These are phyloP conservation scores for Caerostris darwini DNA, from an alignment of 1,140 invertebrate species.

Conservation along the genomic window DNA sequence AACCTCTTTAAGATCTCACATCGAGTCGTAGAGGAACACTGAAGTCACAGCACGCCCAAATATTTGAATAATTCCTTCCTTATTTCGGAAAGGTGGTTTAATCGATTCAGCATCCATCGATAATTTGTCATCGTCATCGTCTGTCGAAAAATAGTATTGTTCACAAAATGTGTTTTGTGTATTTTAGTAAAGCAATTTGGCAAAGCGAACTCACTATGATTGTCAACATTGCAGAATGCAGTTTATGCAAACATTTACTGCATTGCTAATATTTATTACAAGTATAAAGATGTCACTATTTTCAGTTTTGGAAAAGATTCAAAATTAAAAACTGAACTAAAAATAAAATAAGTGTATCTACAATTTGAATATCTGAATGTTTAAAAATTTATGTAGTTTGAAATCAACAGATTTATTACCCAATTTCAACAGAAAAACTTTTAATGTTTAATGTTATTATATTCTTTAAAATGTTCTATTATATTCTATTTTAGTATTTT, in stretches of 20 bases:
- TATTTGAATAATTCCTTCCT: slow-evolving; percentile 33
- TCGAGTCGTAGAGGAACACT: slow-evolving; percentile 54
- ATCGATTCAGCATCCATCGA: slow-evolving; percentile 49
- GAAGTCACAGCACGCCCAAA: slow-evolving; percentile 60
- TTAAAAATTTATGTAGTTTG: not conserved
- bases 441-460: too few species aligned
- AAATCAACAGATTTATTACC: too few species aligned
- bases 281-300: not conserved
- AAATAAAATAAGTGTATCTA: not conserved
- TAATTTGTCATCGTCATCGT: not conserved
- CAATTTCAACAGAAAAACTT: too few species aligned
- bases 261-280: not conserved
- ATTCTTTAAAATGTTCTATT: too few species aligned
- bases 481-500: too few species aligned
- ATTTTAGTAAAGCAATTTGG: not conserved
- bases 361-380: not conserved
- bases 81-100: slow-evolving; percentile 29
- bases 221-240: not conserved
- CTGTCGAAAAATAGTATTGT: not conserved
- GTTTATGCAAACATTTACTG: not conserved
- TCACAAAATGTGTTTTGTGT: slow-evolving; percentile 4
- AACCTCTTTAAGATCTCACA: slow-evolving; percentile 2
- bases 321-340: not conserved
- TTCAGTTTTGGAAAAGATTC: not conserved
- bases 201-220: not conserved